Evolutionary conservation across 2,113 vertebrate species (phyloP).

Genomic region (Cyphomyrus discorhynchus): DNA sequence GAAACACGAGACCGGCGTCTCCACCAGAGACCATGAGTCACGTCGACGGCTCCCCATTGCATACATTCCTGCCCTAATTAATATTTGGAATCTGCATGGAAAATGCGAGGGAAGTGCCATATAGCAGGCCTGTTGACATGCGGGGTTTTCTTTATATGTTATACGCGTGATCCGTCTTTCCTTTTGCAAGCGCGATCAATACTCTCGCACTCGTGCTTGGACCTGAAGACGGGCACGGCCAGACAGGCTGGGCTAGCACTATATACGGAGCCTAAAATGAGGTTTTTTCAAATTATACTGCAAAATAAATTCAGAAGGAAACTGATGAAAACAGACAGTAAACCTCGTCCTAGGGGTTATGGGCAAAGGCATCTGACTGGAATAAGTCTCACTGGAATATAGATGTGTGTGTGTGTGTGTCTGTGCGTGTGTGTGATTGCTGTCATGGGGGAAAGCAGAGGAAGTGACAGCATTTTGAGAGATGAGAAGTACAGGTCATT

Average conservation of each 20-base stretch:
- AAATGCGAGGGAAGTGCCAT: not conserved
- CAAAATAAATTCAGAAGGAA: not conserved
- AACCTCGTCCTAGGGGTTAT: not conserved
- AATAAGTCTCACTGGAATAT: not conserved
- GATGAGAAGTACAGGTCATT: not conserved
- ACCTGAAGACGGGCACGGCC: not conserved
- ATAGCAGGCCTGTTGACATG: not conserved
- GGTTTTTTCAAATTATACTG: not conserved
- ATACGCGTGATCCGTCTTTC: not conserved
- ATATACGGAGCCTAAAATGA: not conserved
- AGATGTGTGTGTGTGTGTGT: not conserved
- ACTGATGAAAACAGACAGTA: not conserved
- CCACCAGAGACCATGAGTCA: slow-evolving; percentile 45
- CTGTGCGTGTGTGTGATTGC: not conserved
- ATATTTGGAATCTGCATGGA: not conserved
- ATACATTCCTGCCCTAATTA: slow-evolving; percentile 16
- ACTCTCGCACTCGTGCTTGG: not conserved
- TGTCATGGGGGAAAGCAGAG: not conserved
- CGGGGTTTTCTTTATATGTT: not conserved
- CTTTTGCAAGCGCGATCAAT: not conserved
- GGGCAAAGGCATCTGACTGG: not conserved
- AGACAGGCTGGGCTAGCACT: not conserved
- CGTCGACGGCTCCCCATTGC: slow-evolving; percentile 40
- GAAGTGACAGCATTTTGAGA: not conserved
- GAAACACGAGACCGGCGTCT: slow-evolving; percentile 35